Evolutionary conservation across 2,888 invertebrate species (phyloP), one percentile per base, ranked within the genome.

Genomic region (Lepas anatifera): DNA sequence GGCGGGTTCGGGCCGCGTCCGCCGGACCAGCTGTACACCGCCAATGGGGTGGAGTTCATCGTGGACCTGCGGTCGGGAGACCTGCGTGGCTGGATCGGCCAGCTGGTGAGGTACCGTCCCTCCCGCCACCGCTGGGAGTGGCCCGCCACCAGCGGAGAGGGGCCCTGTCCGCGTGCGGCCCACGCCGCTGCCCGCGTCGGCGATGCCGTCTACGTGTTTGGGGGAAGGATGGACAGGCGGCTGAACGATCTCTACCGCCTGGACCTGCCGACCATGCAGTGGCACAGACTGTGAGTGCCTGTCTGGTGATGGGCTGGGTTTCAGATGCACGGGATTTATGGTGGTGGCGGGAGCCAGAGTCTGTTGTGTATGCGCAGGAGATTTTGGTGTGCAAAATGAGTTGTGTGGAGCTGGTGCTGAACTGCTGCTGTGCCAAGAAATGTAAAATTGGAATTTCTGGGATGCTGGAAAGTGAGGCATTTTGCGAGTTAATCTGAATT

Each of bases 191-290:
- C 71, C 41, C 58, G 66, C 13, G 39, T 69, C 3, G 70, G 69
- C 46, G 69, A 71, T 63, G 69, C 63, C 32, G 71, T 70, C n/a
- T 73, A 70, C 43, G 58, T 73, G 32, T 73, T 73, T 67, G 73
- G 73, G 11, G 73, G 73, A 35, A 64, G 73, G 10, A 70, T 69
- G 39, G 70, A 68, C 29, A 29, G 18, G n/a, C 50, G 73, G 25
- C 69, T 73, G 67, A 73, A 71, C 67, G 73, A 73, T 46, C 46
- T 73, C 29, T 68, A 71, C 66, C 69, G 71, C 67, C 67, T 73
- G 16, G 50, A 71, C 32, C 63, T 72, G 27, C 66, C 18, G 32
- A 69, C 22, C 32, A 41, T 50, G 67, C 39, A 16, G 13, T 72
- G 72, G 72, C 69, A 68, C 66, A 66, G 66, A 25, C 69, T 70